phyloP scores from a whole-genome alignment of 2,797 vertebrate genomes.

The Megalops cyprinoides region DNA sequence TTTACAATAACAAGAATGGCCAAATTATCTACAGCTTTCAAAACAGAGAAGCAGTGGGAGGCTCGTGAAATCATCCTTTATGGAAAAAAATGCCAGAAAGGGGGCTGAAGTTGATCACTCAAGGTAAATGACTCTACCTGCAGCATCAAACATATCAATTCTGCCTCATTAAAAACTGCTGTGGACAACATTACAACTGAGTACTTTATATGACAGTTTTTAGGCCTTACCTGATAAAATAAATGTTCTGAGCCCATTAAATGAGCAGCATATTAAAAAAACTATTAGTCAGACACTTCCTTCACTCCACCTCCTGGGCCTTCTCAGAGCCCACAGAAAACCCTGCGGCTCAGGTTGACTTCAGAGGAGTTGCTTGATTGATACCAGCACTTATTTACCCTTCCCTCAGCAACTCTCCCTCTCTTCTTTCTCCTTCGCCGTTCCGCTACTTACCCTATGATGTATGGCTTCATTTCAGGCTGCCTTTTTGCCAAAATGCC shows the following conservation, averaged over 20 bases:
- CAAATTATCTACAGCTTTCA: neutral
- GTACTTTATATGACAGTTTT: too few relatives aligned
- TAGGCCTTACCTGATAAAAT: too few relatives aligned
- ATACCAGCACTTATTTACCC: constrained; percentile 53
- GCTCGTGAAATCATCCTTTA: neutral
- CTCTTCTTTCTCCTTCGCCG: constrained; percentile 30
- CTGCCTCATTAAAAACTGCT: too few relatives aligned
- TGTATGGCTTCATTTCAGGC: constrained; percentile 77
- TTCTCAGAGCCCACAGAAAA: neutral
- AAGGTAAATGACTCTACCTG: too few relatives aligned
- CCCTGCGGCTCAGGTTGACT: constrained; percentile 12
- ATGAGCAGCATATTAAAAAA: too few relatives aligned
- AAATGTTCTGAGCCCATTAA: too few relatives aligned
- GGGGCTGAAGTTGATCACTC: neutral
- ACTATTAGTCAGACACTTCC: too few relatives aligned
- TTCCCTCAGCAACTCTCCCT: constrained; percentile 41
- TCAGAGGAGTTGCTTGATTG: constrained; percentile 41
- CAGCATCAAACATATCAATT: too few relatives aligned
- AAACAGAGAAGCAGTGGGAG: neutral
- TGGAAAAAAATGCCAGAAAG: neutral
- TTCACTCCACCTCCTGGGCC: too few relatives aligned
- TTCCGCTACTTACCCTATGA: constrained; percentile 66
- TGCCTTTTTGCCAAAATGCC: constrained; percentile 60
- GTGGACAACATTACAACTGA: too few relatives aligned
- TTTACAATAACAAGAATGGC: neutral